These are phyloP conservation scores for Zaprionus bogoriensis DNA, from an alignment of 2,888 invertebrate species.

Conservation along the genomic window DNA sequence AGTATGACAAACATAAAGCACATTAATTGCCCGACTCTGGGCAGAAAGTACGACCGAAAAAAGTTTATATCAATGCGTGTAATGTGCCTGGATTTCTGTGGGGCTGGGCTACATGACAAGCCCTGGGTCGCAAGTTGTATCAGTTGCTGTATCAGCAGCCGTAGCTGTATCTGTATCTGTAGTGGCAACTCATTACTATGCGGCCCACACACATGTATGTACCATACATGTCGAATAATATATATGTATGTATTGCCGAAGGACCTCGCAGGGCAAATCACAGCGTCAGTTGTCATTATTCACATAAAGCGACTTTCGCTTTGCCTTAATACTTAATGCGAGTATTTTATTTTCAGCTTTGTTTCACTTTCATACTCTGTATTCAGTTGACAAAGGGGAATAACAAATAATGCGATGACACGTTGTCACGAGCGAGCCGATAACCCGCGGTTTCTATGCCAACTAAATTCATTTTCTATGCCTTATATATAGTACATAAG, in stretches of 20 bases:
- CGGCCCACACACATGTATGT: slow-evolving; percentile 58
- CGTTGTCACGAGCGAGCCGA: slow-evolving; percentile 2
- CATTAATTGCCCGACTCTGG: slow-evolving; percentile 65
- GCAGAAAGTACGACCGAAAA: background rate
- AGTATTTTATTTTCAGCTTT: slow-evolving; percentile 52
- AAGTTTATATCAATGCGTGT: slow-evolving; percentile 48
- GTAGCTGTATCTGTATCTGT: slow-evolving; percentile 15
- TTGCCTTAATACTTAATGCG: slow-evolving; percentile 31
- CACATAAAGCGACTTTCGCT: slow-evolving; percentile 49
- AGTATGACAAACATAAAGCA: slow-evolving; percentile 65
- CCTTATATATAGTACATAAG: no score
- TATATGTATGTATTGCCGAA: slow-evolving; percentile 14
- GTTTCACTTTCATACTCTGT: slow-evolving; percentile 33
- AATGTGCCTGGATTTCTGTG: slow-evolving; percentile 38
- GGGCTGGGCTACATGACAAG: slow-evolving; percentile 37
- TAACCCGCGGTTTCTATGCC: background rate
- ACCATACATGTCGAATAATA: slow-evolving; percentile 7
- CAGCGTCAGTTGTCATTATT: slow-evolving; percentile 62
- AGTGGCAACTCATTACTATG: slow-evolving; percentile 69
- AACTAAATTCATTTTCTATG: background rate
- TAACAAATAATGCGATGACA: slow-evolving; percentile 26
- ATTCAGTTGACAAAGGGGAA: slow-evolving; percentile 3
- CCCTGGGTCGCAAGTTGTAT: slow-evolving; percentile 7
- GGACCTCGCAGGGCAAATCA: slow-evolving; percentile 61
- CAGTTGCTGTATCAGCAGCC: slow-evolving; percentile 12